Evolutionary conservation across 2,797 vertebrate genomes (phyloP).

Genomic region (Ctenosaura bakeri): DNA sequence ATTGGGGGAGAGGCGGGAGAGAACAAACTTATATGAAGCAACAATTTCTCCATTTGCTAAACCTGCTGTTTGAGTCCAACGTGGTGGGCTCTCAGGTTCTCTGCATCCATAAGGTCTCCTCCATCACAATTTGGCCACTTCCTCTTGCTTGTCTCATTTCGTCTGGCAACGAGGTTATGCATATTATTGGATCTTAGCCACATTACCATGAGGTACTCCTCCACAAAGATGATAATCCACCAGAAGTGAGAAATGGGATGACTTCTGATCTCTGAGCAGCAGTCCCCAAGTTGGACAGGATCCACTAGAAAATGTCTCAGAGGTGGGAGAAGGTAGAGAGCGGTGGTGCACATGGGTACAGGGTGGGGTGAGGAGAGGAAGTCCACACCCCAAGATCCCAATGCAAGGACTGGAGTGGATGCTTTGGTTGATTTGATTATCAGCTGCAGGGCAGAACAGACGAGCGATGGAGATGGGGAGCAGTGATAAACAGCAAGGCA

Average conservation of each 20-base stretch:
- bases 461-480: not conserved
- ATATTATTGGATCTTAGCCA: too few relatives aligned
- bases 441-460: slow-evolving; percentile 38
- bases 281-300: not conserved
- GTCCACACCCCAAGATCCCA: slow-evolving; percentile 1
- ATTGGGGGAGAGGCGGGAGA: not conserved
- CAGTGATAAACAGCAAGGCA: slow-evolving; percentile 28
- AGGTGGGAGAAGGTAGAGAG: not conserved
- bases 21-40: not conserved
- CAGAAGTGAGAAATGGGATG: not conserved
- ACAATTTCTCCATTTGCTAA: slow-evolving; percentile 20
- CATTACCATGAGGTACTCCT: not conserved
- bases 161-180: not conserved
- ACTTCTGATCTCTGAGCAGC: not conserved
- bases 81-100: not conserved
- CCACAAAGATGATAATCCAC: not conserved
- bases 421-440: slow-evolving; percentile 60
- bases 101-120: slow-evolving; percentile 13
- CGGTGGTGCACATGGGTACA: not conserved
- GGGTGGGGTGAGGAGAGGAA: not conserved
- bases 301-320: not conserved
- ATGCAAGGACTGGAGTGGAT: slow-evolving; percentile 42
- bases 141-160: not conserved
- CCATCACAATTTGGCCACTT: accelerated
- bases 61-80: not conserved